Conservation (phyloP, 2,888 invertebrate genomes). For the Colostygia pectinataria region DNA sequence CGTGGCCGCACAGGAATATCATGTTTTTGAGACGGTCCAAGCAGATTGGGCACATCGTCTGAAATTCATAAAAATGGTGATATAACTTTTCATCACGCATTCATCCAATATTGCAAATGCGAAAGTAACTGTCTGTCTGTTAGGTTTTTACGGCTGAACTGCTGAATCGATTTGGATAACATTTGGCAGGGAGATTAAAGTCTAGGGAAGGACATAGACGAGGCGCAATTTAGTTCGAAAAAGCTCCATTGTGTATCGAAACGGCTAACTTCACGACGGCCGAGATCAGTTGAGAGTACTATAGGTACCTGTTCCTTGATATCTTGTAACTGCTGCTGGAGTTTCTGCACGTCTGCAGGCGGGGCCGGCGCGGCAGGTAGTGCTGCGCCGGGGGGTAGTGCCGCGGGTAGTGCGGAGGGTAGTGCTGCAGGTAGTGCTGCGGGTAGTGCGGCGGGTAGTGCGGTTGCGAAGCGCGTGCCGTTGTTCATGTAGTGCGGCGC, state of each 20-base stretch:
- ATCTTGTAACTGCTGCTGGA: slow-evolving; percentile 92
- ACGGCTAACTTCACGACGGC: too few species aligned
- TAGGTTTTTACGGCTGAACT: too few species aligned
- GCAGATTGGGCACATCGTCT: slow-evolving; percentile 99
- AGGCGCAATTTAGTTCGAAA: too few species aligned
- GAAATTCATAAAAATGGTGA: slow-evolving; percentile 35
- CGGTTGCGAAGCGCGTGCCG: slow-evolving; percentile 54
- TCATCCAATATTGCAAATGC: too few species aligned
- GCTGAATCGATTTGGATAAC: too few species aligned
- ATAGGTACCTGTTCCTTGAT: slow-evolving; percentile 95
- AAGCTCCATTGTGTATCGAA: too few species aligned
- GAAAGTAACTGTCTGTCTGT: too few species aligned
- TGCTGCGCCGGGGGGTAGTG: slow-evolving; percentile 39
- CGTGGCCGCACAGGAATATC: slow-evolving; percentile 99
- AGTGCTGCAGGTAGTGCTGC: slow-evolving; percentile 60
- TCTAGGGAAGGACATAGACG: too few species aligned
- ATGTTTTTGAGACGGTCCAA: slow-evolving; percentile 98
- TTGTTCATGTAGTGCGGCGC: slow-evolving; percentile 79
- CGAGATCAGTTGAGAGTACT: too few species aligned
- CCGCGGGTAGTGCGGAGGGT: slow-evolving; percentile 40
- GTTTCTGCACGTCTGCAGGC: slow-evolving; percentile 88
- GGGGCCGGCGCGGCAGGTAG: slow-evolving; percentile 44
- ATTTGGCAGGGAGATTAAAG: too few species aligned
- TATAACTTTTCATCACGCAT: too few species aligned
- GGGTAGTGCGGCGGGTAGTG: slow-evolving; percentile 52